Evolutionary conservation across 2,797 vertebrate genomes (phyloP).

Genomic region (Centropyge bicolor): DNA sequence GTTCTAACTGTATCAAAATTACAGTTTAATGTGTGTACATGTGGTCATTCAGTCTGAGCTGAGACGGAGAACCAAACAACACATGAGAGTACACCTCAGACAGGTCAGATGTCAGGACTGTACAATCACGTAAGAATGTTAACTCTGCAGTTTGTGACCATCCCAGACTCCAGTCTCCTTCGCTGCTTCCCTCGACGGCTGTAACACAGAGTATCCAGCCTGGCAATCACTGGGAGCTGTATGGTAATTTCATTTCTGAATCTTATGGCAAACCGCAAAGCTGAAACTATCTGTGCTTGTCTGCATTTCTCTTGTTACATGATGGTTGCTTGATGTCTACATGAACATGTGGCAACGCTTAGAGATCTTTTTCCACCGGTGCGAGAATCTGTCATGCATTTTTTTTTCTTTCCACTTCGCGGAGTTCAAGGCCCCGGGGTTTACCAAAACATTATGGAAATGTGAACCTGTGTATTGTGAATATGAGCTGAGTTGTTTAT

Average conservation of each 20-base stretch:
- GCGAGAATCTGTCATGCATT: slow-evolving; percentile 70
- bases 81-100: slow-evolving; percentile 12
- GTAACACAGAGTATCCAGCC: slow-evolving; percentile 45
- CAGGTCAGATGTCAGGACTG: slow-evolving; percentile 23
- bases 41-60: neutral
- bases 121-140: slow-evolving; percentile 29
- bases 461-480: slow-evolving; percentile 53
- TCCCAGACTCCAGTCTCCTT: slow-evolving; percentile 30
- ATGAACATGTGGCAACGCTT: slow-evolving; percentile 83
- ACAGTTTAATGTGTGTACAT: too few species aligned
- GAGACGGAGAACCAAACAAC: neutral
- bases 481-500: slow-evolving; percentile 57
- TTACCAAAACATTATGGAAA: slow-evolving; percentile 62
- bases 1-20: too few species aligned
- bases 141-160: slow-evolving; percentile 34
- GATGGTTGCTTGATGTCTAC: slow-evolving; percentile 69
- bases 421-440: slow-evolving; percentile 53
- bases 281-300: slow-evolving; percentile 65
- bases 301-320: slow-evolving; percentile 74
- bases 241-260: slow-evolving; percentile 72
- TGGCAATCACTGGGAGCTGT: slow-evolving; percentile 47
- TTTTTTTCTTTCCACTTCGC: slow-evolving; percentile 65
- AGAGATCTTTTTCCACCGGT: slow-evolving; percentile 75
- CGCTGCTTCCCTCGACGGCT: slow-evolving; percentile 24
- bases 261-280: slow-evolving; percentile 67